These are phyloP conservation scores for Siniperca chuatsi DNA, from an alignment of 2,113 vertebrate genomes.

Conservation along the genomic window DNA sequence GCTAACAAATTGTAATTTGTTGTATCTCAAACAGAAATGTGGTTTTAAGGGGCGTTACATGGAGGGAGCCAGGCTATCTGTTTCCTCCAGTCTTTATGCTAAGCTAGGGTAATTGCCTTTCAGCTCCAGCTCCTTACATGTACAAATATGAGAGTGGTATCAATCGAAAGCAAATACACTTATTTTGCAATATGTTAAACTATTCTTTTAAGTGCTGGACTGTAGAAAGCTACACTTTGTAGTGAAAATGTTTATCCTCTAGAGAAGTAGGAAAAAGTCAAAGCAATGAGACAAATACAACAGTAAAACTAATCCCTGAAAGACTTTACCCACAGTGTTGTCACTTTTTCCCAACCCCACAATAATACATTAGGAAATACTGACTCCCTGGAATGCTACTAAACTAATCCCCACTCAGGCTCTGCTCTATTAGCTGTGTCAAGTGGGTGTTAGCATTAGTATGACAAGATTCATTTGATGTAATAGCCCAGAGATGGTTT, in stretches of 20 bases:
- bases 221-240: neutral
- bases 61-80: neutral
- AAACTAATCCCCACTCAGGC: neutral
- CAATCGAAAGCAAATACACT: no score
- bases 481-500: neutral
- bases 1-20: neutral
- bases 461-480: neutral
- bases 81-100: no score
- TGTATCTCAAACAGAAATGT: neutral
- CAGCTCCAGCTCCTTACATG: no score
- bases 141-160: no score
- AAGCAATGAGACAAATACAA: neutral
- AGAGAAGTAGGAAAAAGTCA: neutral
- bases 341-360: neutral
- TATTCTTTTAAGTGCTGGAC: neutral
- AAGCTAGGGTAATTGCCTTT: no score
- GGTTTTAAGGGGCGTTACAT: neutral
- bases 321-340: neutral
- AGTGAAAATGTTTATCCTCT: neutral
- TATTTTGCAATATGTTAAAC: no score
- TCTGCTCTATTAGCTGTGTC: neutral
- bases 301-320: neutral
- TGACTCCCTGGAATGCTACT: neutral
- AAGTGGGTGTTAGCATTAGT: neutral
- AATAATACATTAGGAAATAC: neutral